Evolutionary conservation across 2,113 vertebrate species (phyloP), one percentile per base, ranked within the genome.

Genomic region (Melanerpes aurifrons): DNA sequence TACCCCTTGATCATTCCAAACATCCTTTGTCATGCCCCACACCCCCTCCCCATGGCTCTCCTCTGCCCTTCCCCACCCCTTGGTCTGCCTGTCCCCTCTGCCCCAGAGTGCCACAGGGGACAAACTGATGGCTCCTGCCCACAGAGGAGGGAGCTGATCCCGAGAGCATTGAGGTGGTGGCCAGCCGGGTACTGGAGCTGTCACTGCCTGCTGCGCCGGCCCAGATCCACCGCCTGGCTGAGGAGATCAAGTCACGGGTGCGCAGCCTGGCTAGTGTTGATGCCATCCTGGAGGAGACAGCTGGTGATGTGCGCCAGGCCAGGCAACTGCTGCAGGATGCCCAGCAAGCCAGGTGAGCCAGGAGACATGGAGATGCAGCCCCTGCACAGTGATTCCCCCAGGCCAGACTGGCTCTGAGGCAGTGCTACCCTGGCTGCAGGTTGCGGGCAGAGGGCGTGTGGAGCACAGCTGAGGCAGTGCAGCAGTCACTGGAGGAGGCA

Each of bases 141-240:
- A 9, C 96, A 99, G 99, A 99, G 97, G 99, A 99, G 75, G 99
- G 99, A 4, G 99, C 99, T 1, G 99, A 99, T 93, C 99, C 99
- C 0, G 99, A 99, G 94, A 99, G 99, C 96, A 99, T 99, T 45
- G 99, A 99, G 89, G 98, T 97, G 26, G 98, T 99, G 59, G 99
- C 99, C 3, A 98, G 98, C 87, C 98, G 97, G 1, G 99, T 99
- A 62, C 89, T 99, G 97, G 98, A 98, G 95, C 98, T 99, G 47
- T 99, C 99, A 25, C 99, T 99, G 82, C 99, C 99, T 0, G 99
- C 99, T 0, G 98, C 98, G 1, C 98, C 99, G 4, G 97, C 98
- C 53, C 99, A 99, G 97, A 99, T 99, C 95, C 97, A 96, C 80
- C 97, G 97, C 28, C 98, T 99, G 6, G 99, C 99, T 0, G 97